Base-by-base conservation (phyloP, 2,797 vertebrate species). In the Chelidonichthys spinosus region DNA sequence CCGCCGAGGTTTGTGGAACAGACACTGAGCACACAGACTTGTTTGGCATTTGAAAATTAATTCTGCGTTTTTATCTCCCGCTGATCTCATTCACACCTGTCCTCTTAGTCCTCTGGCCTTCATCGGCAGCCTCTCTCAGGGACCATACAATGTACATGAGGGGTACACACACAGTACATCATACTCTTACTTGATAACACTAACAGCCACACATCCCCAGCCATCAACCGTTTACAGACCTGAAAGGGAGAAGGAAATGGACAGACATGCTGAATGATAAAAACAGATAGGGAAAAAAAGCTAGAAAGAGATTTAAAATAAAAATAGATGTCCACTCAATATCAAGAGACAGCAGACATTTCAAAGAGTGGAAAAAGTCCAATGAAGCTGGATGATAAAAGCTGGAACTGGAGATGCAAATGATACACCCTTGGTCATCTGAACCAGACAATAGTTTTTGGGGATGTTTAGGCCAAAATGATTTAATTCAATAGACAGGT, bases 321-420 rank as follows among this genome's bases (percentile, higher is more conserved):
- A 63, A 63, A 55, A 67, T 69, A 3, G 5, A n/a, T 52, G 37
- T 42, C 43, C 0, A 7, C 9, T 72, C 43, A 44, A 65, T 36
- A 69, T 63, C 39, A 42, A 46, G 56, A 63, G 63, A 71, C 47
- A 76, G 37, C 55, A 54, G 55, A 11, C 11, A 33, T 81, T 86
- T 85, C 69, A 85, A 81, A 77, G 70, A 49, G 5, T 18, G 25
- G 35, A 25, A n/a, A 43, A 67, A 73, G 39, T 50, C 32, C 77
- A 17, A 42, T 47, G 58, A 77, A 67, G 42, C 49, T 39, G 40
- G 42, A 61, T 56, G 52, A 84, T 76, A 76, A 83, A 83, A 89
- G 72, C 55, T 60, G 54, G 50, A 55, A 64, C 55, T 25, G 25
- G 25, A 25, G 25, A 25, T 25, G 25, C 1, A 25, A 25, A 25